Base-by-base conservation (phyloP, 2,888 invertebrate species). In the Ennomos erosarius region DNA sequence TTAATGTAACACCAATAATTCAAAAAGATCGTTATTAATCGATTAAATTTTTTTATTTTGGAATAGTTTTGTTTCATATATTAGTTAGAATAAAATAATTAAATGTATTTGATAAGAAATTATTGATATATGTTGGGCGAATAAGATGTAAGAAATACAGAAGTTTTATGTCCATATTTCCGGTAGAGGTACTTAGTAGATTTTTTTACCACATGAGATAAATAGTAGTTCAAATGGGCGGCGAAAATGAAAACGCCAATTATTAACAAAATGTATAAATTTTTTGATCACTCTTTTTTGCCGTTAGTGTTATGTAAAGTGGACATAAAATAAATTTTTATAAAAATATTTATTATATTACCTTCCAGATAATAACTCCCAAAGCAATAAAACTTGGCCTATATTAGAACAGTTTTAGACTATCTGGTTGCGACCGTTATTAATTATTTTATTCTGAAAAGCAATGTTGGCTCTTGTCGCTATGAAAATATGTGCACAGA, bases 81-180 rank as follows among this genome's bases (percentile, higher is more conserved):
- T 74, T 87, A 87, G 83, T 75, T 82, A 85, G 83, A 81, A 76
- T 82, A 80, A 81, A 85, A 84, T 59, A 74, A 75, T 68, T 6
- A 6, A 6, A 26, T 26, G 68, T 73, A 68, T 70, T 71, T 69
- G 68, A 66, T 78, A 84, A 79, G 79, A 79, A 76, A 86, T 88
- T 26, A 26, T 87, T 87, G 85, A 87, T 88, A 88, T 86, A 66
- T 63, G 63, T 80, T 78, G 76, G 77, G 78, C 75, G 74, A 68
- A 47, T 70, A 65, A 68, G 63, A 62, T 72, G 66, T 76, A 73
- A 75, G 69, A 75, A 59, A 63, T 64, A 70, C 26, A 68, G 70
- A 66, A 71, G 73, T 70, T 69, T 68, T 62, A 73, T 74, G 81
- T 84, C 80, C 77, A 77, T 79, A 76, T 74, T 61, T 57, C 52